Percentiles rank a stretch among this genome's conserved stretches.
phyloP scores from a whole-genome alignment of 2,113 vertebrate species.

The Ailurus styani region DNA sequence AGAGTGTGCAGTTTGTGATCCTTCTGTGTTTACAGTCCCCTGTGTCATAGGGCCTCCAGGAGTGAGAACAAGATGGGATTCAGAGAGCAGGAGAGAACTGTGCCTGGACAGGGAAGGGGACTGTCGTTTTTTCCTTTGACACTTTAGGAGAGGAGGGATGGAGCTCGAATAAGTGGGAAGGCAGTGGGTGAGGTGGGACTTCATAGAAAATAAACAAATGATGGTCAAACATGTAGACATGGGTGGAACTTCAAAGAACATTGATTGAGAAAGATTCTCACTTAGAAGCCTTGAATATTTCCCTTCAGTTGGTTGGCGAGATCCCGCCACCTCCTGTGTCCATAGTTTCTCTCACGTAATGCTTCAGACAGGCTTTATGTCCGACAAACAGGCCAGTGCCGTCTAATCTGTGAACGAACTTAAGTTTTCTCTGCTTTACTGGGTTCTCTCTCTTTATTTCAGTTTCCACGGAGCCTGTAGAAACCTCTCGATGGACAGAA shows the following conservation, averaged over 20 bases:
- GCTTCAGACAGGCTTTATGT: slow-evolving; percentile 78
- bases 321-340: slow-evolving; percentile 77
- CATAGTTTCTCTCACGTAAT: slow-evolving; percentile 54
- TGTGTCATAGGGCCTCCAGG: neutral
- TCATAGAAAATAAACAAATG: neutral
- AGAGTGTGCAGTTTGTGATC: neutral
- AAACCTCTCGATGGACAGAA: slow-evolving; percentile 99
- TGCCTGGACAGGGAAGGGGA: neutral
- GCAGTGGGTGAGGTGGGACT: neutral
- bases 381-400: slow-evolving; percentile 80
- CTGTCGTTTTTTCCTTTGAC: neutral
- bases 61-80: neutral
- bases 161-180: neutral
- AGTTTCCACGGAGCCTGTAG: slow-evolving; percentile 93
- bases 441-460: slow-evolving; percentile 76
- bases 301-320: slow-evolving; percentile 73
- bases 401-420: slow-evolving; percentile 5
- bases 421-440: slow-evolving; percentile 70
- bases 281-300: neutral
- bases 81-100: neutral
- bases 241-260: neutral
- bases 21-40: neutral
- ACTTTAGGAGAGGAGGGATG: neutral
- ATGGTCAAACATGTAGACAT: neutral
- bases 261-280: neutral